Conservation (phyloP, 2,888 invertebrate genomes). For the Cyrtodaria siliqua region DNA sequence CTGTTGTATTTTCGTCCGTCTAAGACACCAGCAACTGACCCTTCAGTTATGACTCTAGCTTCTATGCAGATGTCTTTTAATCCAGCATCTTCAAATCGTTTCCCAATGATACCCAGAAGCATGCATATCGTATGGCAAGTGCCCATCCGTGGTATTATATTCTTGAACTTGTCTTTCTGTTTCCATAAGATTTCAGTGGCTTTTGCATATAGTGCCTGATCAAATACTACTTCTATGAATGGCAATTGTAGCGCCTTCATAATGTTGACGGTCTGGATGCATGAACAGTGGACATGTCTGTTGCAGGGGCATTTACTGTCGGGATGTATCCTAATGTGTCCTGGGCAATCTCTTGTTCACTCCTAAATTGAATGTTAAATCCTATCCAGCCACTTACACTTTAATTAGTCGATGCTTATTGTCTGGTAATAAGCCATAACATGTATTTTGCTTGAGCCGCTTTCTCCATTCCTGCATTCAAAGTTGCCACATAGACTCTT, state of each 20-base stretch:
- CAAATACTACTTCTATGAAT: conserved; percentile 27
- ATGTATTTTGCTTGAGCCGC: background rate
- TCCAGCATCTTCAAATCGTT: conserved; percentile 32
- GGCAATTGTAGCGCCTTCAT: background rate
- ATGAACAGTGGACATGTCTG: background rate
- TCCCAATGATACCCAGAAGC: conserved; percentile 24
- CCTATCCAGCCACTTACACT: background rate
- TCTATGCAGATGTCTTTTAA: conserved; percentile 22
- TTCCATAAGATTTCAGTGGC: conserved; percentile 21
- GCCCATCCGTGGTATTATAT: conserved; percentile 17
- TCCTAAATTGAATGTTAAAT: background rate
- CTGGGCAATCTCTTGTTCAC: background rate
- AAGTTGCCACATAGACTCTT: no score
- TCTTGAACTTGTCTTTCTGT: background rate
- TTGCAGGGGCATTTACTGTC: conserved; percentile 11
- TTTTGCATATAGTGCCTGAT: conserved; percentile 38
- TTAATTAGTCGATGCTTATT: background rate
- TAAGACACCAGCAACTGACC: conserved; percentile 34
- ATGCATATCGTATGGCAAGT: conserved; percentile 33
- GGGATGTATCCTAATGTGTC: conserved; percentile 16
- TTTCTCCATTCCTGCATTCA: background rate
- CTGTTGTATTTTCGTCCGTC: conserved; percentile 48
- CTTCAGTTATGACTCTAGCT: conserved; percentile 27
- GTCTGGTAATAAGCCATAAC: background rate
- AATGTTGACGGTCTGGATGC: background rate